phyloP scores from a whole-genome alignment of 2,888 invertebrate species.

The Phaedon cochleariae region DNA sequence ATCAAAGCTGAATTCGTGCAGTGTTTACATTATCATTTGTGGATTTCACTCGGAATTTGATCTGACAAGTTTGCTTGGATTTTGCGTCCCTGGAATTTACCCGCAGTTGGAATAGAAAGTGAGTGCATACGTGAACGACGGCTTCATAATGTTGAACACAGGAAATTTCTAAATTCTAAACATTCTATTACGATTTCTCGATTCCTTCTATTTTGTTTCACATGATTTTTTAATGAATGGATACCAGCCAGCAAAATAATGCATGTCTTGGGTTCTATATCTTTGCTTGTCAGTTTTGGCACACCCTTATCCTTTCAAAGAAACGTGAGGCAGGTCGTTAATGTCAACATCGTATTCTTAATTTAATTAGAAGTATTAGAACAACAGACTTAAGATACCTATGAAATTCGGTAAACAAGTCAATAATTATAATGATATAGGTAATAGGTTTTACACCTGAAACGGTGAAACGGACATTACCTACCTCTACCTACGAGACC shows the following conservation, averaged over 20 bases:
- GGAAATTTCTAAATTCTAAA: slow-evolving; percentile 24
- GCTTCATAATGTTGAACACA: slow-evolving; percentile 7
- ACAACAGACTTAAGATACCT: too few species aligned
- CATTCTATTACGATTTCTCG: slow-evolving; percentile 26
- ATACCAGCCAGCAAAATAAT: too few species aligned
- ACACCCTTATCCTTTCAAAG: slow-evolving; percentile 7
- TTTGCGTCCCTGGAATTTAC: slow-evolving; percentile 41
- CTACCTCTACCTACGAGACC: too few species aligned
- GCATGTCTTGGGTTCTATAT: background rate
- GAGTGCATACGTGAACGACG: slow-evolving; percentile 35
- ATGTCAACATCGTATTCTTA: background rate
- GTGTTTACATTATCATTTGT: slow-evolving; percentile 31
- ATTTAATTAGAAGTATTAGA: background rate
- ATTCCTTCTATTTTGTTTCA: background rate
- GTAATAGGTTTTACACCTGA: too few species aligned
- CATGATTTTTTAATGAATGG: slow-evolving; percentile 13
- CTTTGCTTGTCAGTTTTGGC: slow-evolving; percentile 7
- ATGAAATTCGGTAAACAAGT: too few species aligned
- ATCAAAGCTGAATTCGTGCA: slow-evolving; percentile 16
- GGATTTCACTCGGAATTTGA: slow-evolving; percentile 31
- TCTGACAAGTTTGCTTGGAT: slow-evolving; percentile 29
- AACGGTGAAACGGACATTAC: too few species aligned
- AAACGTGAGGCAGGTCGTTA: background rate
- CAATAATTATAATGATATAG: too few species aligned
- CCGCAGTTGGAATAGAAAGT: slow-evolving; percentile 43